These are phyloP conservation scores for Perca fluviatilis DNA, from an alignment of 2,113 vertebrate genomes.

Conservation along the genomic window DNA sequence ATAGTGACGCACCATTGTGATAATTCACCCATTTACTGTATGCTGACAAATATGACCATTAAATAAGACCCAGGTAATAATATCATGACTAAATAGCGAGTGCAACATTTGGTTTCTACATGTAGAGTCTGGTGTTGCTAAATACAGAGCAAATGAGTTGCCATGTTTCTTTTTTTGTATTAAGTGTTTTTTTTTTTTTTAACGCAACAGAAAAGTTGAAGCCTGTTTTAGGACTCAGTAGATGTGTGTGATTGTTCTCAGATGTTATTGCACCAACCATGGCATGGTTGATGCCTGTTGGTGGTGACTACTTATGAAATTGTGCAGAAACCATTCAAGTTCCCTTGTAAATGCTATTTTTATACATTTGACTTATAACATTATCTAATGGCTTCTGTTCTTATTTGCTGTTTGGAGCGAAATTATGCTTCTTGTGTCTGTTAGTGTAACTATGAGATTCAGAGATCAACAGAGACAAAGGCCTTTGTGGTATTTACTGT, in stretches of 20 bases:
- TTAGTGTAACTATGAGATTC: too few relatives aligned
- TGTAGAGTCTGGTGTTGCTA: conserved; percentile 19
- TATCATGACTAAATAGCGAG: conserved; percentile 10
- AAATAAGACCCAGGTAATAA: conserved; percentile 8
- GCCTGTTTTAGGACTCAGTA: background rate
- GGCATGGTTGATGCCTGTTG: background rate
- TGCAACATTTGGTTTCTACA: conserved; percentile 46
- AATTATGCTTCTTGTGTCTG: background rate
- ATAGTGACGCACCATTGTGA: conserved; percentile 18
- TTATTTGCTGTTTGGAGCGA: background rate
- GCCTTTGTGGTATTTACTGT: background rate
- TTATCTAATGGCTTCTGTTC: background rate
- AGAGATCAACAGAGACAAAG: background rate
- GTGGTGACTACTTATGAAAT: background rate
- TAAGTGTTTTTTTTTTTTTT: background rate
- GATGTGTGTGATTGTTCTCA: background rate
- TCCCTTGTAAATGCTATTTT: background rate
- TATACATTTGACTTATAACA: background rate
- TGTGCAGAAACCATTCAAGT: background rate
- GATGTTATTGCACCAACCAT: background rate
- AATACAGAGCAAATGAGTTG: conserved; percentile 35
- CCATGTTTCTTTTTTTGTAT: conserved; percentile 4
- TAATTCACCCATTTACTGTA: conserved; percentile 12
- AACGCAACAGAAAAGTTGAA: too few relatives aligned
- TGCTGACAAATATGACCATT: conserved; percentile 17